Percentiles rank a stretch among this genome's conserved stretches.
Conservation (phyloP, 2,888 invertebrate genomes). For the Tachina lurida region DNA sequence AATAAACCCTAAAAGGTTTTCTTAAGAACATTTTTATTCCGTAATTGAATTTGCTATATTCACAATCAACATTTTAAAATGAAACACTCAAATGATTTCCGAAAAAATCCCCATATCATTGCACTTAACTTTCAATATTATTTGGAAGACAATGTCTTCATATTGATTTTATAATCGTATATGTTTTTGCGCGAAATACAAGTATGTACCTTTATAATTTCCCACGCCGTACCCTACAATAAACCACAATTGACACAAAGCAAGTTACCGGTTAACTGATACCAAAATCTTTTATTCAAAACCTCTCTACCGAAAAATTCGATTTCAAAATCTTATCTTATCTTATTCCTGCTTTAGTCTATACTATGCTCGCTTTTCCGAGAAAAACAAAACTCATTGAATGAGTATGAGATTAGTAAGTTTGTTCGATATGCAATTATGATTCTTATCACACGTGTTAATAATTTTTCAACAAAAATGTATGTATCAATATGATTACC, state of each 20-base stretch:
- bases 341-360: conserved; percentile 10
- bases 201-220: conserved; percentile 64
- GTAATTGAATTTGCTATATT: too few relatives aligned
- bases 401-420: neutral
- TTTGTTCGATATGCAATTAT: neutral
- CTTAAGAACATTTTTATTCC: too few relatives aligned
- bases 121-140: too few relatives aligned
- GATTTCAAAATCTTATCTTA: conserved; percentile 50
- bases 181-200: neutral
- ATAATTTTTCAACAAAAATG: conserved; percentile 10
- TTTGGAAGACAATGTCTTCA: too few relatives aligned
- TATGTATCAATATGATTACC: neutral
- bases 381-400: neutral
- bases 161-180: too few relatives aligned
- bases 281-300: conserved; percentile 48
- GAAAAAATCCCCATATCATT: too few relatives aligned
- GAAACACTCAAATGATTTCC: too few relatives aligned
- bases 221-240: conserved; percentile 51
- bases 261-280: conserved; percentile 66
- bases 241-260: conserved; percentile 58
- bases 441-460: conserved; percentile 55
- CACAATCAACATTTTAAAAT: too few relatives aligned
- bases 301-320: conserved; percentile 35
- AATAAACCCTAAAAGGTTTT: too few relatives aligned
- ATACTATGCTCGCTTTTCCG: neutral